Base-by-base conservation (phyloP, 2,888 invertebrate genomes). In the Allygus modestus region DNA sequence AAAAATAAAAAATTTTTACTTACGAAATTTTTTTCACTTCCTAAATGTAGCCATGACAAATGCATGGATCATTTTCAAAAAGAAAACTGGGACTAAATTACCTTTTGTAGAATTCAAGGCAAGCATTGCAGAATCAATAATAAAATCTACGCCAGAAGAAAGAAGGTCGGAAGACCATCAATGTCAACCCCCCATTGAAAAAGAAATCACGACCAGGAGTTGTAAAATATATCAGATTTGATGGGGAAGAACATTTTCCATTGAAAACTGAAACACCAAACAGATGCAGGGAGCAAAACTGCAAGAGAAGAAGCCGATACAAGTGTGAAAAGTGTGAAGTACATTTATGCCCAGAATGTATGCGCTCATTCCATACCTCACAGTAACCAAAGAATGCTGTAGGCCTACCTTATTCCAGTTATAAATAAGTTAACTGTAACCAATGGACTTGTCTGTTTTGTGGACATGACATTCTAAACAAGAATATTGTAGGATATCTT, bases 81-180 rank as follows among this genome's bases (percentile, higher is more conserved):
- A 31, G 11, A 33, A 73, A 23, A 73, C 73, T 73, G 41, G 41
- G 31, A 37, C 7, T 5, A 73, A 37, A 11, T 20, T 37, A 1
- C 28, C 73, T 7, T 73, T 73, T 17, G 20, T 73, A 5, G 73
- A 73, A 33, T 73, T 73, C 33, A 73, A 73, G 33, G 73, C 73
- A 1, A 41, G 4, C 7, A 41, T 73, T 33, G 12, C 73, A 31
- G 73, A 73, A 20, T 2, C 7, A 73, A 73, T 73, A 5, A 73
- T 73, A 31, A 7, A 7, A 26, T 0, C 12, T 1, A 17, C 37
- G 15, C 12, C n/a, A n/a, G 4, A 17, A 73, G 73, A 41, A 73
- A 73, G 73, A 73, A 73, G 41, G 33, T 31, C 1, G 73, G 33
- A 17, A 4, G 73, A 33, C 73, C 33, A 5, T 33, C 73, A 23